Base-by-base conservation (phyloP, 2,113 vertebrate species). In the Pomatorhinus ruficollis region DNA sequence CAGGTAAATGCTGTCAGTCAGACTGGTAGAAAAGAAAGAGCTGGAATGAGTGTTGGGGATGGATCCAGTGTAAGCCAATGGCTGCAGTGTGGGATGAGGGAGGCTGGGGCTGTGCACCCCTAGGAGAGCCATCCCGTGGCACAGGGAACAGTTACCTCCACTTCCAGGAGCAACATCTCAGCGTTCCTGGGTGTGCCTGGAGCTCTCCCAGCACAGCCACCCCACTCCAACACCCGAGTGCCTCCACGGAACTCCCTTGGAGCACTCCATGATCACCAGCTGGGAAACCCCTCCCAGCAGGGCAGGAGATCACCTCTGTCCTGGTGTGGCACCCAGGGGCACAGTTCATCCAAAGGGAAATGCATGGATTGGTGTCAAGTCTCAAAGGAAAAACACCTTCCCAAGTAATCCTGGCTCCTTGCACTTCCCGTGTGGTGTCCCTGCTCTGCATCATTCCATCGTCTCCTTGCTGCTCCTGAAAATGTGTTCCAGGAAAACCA, bases 301-400 rank as follows among this genome's bases (percentile, higher is more conserved):
- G 63, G 28, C 61, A 49, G 85, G 76, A 64, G 88, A 37, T 47
- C 28, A 20, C 42, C n/a, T 39, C 21, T 30, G 87, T 79, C 77
- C 86, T 17, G 21, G 4, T 9, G 24, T 24, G 91, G 72, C 45
- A 33, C 39, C 22, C 49, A 23, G 66, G 24, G 45, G 44, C 60
- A 61, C 66, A 35, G 25, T 61, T 53, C 61, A 28, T 82, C 83
- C 12, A 1, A 80, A 80, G 54, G 52, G 21, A 68, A 90, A 63
- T 24, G 39, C 35, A 56, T 16, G 42, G 66, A 31, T 88, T 75
- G n/a, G 25, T 10, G 11, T 59, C 59, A 45, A 31, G 33, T 75
- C 81, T 64, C 61, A 61, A 90, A 84, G 72, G 37, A 78, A 88
- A 95, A 93, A 61, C 2, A 4, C 56, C 65, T 83, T 74, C 69